Percentiles rank a stretch among this genome's conserved stretches.
phyloP scores from a whole-genome alignment of 2,888 invertebrate species.

The Luffia ferchaultella region DNA sequence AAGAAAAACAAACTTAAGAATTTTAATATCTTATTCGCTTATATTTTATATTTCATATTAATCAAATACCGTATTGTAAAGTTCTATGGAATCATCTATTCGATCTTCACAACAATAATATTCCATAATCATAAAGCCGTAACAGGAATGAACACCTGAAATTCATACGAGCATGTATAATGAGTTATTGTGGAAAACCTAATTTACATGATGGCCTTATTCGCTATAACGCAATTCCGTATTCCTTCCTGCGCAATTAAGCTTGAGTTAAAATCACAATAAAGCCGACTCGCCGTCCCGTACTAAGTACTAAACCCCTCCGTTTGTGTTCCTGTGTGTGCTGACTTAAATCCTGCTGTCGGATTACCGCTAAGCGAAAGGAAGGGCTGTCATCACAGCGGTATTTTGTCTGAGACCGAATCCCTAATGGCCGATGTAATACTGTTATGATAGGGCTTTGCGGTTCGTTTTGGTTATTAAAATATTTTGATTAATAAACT shows the following conservation, averaged over 20 bases:
- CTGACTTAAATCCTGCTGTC: conserved; percentile 4
- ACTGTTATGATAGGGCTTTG: background rate
- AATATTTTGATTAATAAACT: no score
- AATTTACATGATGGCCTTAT: conserved; percentile 3
- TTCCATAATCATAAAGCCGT: no score
- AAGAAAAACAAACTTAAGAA: no score
- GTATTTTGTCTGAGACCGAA: background rate
- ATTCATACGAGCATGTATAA: background rate
- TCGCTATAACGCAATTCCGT: background rate
- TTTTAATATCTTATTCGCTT: no score
- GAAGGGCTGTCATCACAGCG: background rate
- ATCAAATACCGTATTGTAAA: no score
- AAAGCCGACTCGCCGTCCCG: conserved; percentile 3
- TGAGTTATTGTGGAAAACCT: conserved; percentile 2
- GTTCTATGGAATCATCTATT: no score
- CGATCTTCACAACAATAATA: no score
- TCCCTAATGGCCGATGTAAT: background rate
- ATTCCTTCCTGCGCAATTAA: conserved; percentile 26
- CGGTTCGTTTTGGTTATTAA: no score
- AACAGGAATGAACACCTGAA: background rate
- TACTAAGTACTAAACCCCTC: conserved; percentile 4
- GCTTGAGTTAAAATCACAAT: conserved; percentile 28
- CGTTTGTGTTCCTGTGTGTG: conserved; percentile 5
- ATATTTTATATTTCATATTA: no score
- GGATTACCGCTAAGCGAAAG: background rate